Evolutionary conservation across 2,888 invertebrate genomes (phyloP).

Genomic region (Leptinotarsa rubiginosa): DNA sequence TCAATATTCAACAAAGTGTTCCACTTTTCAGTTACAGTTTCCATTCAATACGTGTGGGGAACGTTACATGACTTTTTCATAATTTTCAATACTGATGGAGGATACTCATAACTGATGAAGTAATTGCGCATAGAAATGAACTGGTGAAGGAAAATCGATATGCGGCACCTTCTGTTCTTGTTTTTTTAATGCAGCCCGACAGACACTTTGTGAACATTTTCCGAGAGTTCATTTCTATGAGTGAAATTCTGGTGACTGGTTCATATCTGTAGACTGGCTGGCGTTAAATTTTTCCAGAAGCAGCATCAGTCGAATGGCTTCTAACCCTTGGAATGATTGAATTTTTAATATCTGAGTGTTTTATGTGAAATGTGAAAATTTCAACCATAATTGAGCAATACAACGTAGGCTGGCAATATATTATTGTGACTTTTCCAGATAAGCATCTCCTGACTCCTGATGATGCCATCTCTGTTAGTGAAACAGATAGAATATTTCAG

Average conservation of each 20-base stretch:
- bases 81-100: neutral
- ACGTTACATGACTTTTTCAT: slow-evolving; percentile 1
- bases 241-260: neutral
- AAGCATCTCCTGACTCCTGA: no score
- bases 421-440: no score
- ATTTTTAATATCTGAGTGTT: no score
- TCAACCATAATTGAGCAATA: no score
- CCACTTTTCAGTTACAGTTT: slow-evolving; percentile 33
- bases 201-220: neutral
- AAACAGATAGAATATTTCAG: no score
- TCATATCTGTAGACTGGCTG: no score
- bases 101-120: slow-evolving; percentile 7
- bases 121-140: slow-evolving; percentile 2
- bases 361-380: no score
- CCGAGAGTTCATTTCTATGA: neutral
- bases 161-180: slow-evolving; percentile 7
- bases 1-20: slow-evolving; percentile 28
- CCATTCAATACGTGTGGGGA: slow-evolving; percentile 19
- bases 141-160: neutral
- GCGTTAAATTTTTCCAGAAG: no score
- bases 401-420: no score
- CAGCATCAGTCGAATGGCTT: no score
- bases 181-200: neutral
- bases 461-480: no score
- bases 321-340: no score